Base-by-base conservation (phyloP, 2,797 vertebrate genomes). In the Typhlichthys eigenmanni region DNA sequence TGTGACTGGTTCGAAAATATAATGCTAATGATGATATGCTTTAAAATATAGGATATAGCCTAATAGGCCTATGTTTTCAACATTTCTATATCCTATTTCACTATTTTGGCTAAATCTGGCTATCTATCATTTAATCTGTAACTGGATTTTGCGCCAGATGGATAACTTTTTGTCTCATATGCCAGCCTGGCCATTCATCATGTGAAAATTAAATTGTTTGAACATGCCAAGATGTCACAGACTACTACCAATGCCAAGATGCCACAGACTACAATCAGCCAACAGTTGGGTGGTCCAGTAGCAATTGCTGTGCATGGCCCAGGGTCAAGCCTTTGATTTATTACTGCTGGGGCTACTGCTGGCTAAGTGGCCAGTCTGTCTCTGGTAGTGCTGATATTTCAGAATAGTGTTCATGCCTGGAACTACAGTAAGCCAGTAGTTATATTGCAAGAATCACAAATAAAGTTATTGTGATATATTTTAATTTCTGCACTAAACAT, bases 161-260 rank as follows among this genome's bases (percentile, higher is more conserved):
- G 46, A 4, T 29, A 24, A 70, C 59, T 64, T 53, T 58, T 51
- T 84, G 70, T 75, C 74, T 87, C 69, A 68, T 66, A 65, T 78
- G 78, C 82, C 76, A 59, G 67, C 78, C 64, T 19, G 79, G 66
- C 77, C 85, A 81, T 92, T 87, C 83, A 90, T 93, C 89, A 90
- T 24, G 5, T 49, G 75, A 72, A 90, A 90, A 91, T 88, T 88
- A 83, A 91, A 90, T 88, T 87, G 84, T 89, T 92, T 81, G 38
- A 83, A 75, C 45, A 54, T 83, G 87, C 86, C 87, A 85, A 87
- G 83, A 90, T 81, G 80, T 82, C 72, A 79, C 64, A 57, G 71
- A 52, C 72, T 75, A 82, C 87, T 85, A 85, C 88, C 85, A 88
- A 54, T 83, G 87, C 86, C 87, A 85, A 87, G 83, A 90, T 79